Conservation (phyloP, 2,888 invertebrate species). For the Cheilosia soror region DNA sequence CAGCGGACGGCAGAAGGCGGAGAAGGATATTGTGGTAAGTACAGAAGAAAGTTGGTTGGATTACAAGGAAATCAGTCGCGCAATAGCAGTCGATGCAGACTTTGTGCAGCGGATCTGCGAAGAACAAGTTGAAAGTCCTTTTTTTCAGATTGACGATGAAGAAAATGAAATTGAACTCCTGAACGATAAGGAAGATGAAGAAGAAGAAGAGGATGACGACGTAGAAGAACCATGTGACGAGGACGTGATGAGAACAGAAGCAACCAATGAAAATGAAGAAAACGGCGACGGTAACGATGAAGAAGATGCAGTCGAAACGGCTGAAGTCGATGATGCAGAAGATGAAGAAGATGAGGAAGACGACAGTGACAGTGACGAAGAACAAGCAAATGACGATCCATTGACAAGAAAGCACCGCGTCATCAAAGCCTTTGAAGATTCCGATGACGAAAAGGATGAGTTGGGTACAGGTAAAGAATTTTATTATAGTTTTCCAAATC, state of each 20-base stretch:
- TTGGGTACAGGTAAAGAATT: conserved; percentile 27
- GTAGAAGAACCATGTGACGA: conserved; percentile 79
- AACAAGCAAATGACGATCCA: conserved; percentile 74
- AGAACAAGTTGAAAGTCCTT: neutral
- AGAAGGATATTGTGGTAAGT: conserved; percentile 76
- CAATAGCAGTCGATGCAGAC: too few species aligned
- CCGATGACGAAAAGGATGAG: conserved; percentile 80
- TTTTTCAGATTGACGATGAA: conserved; percentile 76
- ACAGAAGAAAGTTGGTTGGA: neutral
- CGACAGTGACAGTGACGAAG: conserved; percentile 71
- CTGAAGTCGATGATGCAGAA: conserved; percentile 81
- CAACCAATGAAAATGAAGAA: conserved; percentile 12
- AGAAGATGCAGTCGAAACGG: conserved; percentile 77
- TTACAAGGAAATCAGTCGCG: too few species aligned
- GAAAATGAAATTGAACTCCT: conserved; percentile 79
- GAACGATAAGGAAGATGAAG: conserved; percentile 82
- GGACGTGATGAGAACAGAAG: conserved; percentile 77
- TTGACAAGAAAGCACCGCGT: conserved; percentile 83
- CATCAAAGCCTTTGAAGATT: conserved; percentile 80
- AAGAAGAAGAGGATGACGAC: conserved; percentile 83
- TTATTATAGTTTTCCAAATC: neutral
- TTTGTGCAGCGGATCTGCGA: too few species aligned
- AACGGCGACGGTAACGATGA: conserved; percentile 65
- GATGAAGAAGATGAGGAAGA: conserved; percentile 82
- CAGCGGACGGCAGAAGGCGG: conserved; percentile 62